Evolutionary conservation across 2,888 invertebrate species (phyloP), one percentile per base, ranked within the genome.

Genomic region (Mactromeris polynyma): DNA sequence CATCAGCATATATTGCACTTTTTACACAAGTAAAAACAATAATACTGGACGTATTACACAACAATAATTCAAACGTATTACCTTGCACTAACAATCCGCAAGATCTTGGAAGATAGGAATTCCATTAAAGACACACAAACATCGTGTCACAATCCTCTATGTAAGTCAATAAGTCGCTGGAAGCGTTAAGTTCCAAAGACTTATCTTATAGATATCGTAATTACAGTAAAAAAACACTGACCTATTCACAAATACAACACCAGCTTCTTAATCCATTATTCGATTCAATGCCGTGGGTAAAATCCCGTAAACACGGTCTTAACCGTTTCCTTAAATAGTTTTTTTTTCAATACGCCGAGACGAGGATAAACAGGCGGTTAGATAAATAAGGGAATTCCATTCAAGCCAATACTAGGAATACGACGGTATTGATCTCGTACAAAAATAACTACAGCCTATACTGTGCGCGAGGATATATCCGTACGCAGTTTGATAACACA

Each of bases 281-380:
- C 33, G 33, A 73, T 73, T 73, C 19, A 17, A 73, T 33, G 33
- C 17, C 36, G 9, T 36, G 73, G 36, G 26, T 73, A 73, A 73
- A 73, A 36, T 4, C 73, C 73, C 14, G 73, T 69, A 69, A 4
- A 69, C 31, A 33, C 33, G 4, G 31, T 33, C 26, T 2, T 73
- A 73, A 73, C 73, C 73, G 73, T 73, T 64, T 73, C 73, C 36
- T 26, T 73, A 73, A 73, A 73, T 33, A 73, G 73, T 17, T 14
- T 33, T 58, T 58, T 54, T 73, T 73, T 73, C 36, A 73, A 73
- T 73, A 33, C 73, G 31, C 73, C 17, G 73, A 36, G 31, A 73
- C 33, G 2, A 11, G 0, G 33, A 36, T 36, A 73, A 36, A 19
- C 36, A 19, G 33, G 19, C 33, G 26, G 73, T 73, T 11, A 33